Percentiles rank a stretch among this genome's conserved stretches.
These are phyloP conservation scores for Cosmopolites sordidus DNA, from an alignment of 2,888 invertebrate genomes.

Conservation along the genomic window DNA sequence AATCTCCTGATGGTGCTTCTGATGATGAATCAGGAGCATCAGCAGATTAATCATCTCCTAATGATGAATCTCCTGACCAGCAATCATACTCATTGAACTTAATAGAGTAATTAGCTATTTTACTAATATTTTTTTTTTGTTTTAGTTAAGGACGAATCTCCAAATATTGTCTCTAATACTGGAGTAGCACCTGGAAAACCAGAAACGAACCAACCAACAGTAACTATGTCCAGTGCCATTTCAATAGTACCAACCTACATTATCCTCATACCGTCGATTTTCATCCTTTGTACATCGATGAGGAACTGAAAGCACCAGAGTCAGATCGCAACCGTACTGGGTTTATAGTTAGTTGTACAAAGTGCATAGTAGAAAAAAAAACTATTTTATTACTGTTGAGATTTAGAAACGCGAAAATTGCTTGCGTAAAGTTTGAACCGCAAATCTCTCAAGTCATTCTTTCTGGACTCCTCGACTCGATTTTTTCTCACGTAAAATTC, in stretches of 20 bases:
- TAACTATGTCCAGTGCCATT: slow-evolving; percentile 14
- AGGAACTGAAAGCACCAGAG: neutral
- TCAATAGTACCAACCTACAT: neutral
- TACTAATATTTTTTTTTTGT: slow-evolving; percentile 14
- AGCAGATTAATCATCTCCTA: too few species aligned
- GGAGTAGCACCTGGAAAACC: slow-evolving; percentile 14
- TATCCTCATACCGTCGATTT: neutral
- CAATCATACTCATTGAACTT: too few species aligned
- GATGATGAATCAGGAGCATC: too few species aligned
- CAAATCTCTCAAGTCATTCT: too few species aligned
- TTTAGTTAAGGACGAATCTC: slow-evolving; percentile 15
- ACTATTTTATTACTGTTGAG: neutral
- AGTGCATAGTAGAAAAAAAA: neutral
- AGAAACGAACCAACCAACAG: slow-evolving; percentile 19
- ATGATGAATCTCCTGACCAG: too few species aligned
- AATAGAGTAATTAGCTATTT: too few species aligned
- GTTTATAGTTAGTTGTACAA: neutral
- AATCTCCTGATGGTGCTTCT: too few species aligned
- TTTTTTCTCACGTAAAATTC: too few species aligned
- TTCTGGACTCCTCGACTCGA: too few species aligned
- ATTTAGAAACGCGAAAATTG: too few species aligned
- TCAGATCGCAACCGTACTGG: neutral
- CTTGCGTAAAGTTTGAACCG: too few species aligned
- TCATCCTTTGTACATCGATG: neutral
- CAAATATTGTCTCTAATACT: slow-evolving; percentile 8